phyloP scores from a whole-genome alignment of 2,797 vertebrate species.

The Notolepis coatsorum region DNA sequence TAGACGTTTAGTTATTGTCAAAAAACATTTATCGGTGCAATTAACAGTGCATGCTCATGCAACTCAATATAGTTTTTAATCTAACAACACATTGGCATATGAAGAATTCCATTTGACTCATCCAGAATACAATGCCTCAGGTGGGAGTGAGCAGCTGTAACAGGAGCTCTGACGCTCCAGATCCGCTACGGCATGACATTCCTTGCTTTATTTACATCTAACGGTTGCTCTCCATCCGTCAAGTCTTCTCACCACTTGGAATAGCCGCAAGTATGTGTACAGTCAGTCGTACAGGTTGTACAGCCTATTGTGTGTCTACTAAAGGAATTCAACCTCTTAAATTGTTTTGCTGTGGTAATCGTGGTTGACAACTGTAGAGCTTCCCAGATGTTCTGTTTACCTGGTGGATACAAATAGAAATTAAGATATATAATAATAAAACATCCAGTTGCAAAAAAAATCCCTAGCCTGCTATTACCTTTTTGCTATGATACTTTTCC shows the following conservation, averaged over 20 bases:
- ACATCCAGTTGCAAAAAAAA: not conserved
- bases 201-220: not conserved
- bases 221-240: too few species aligned
- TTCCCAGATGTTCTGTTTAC: constrained; percentile 6
- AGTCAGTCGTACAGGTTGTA: too few species aligned
- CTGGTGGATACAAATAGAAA: constrained; percentile 33
- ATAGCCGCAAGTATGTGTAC: too few species aligned
- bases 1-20: too few species aligned
- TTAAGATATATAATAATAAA: not conserved
- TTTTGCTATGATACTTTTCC: not conserved
- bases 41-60: not conserved
- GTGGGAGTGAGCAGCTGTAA: too few species aligned
- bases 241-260: too few species aligned
- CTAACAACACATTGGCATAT: not conserved
- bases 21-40: too few species aligned
- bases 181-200: not conserved
- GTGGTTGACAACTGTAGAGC: constrained; percentile 7
- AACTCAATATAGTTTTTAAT: not conserved
- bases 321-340: not conserved
- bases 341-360: not conserved
- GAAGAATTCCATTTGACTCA: not conserved
- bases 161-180: too few species aligned
- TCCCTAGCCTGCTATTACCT: not conserved
- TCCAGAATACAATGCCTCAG: not conserved
- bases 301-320: too few species aligned